Base-by-base conservation (phyloP, 2,113 vertebrate genomes). In the Morone chrysops region DNA sequence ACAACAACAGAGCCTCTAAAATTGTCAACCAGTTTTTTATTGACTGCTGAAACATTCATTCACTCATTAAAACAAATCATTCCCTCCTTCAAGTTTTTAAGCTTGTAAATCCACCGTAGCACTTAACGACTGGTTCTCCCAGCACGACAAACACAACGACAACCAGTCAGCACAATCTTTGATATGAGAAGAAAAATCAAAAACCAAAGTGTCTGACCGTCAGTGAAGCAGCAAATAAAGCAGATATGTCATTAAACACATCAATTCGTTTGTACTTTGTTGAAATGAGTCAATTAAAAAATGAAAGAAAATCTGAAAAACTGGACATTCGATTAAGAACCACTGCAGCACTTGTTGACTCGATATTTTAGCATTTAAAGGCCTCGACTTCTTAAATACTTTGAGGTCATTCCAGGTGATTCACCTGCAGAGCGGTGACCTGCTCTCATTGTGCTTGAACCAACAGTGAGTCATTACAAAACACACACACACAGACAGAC, bases 1-100 rank as follows among this genome's bases (percentile, higher is more conserved):
- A 3, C 31, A 51, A 13, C 12, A 48, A 12, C 63, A 65, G 16
- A 83, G 14, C 1, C 66, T 7, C 20, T 53, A 69, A 56, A 87
- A 80, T 66, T 65, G 65, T 90, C 70, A 91, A 83, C 73, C 80
- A 79, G 62, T 85, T 94, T 31, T 31, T 93, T 93, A 94, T 92
- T 94, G 86, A 88, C 87, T 54, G 75, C 77, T 78, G 70, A 90
- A 31, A 90, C 68, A 89, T 87, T 72, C 56, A 86, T 69, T 86
- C 82, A 78, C 40, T 80, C 69, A 47, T 86, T 75, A 51, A 70
- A 31, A 50, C 70, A 53, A 84, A 77, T 78, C 75, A 78, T 59
- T 72, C 78, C 63, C 70, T 71, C 83, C 54, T 88, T 84, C 87
- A 90, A 89, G 85, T 85, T 88, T 89, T 57, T 66, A 31, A 70